Conservation (phyloP, 2,797 vertebrate species). For the Neosalanx taihuensis region DNA sequence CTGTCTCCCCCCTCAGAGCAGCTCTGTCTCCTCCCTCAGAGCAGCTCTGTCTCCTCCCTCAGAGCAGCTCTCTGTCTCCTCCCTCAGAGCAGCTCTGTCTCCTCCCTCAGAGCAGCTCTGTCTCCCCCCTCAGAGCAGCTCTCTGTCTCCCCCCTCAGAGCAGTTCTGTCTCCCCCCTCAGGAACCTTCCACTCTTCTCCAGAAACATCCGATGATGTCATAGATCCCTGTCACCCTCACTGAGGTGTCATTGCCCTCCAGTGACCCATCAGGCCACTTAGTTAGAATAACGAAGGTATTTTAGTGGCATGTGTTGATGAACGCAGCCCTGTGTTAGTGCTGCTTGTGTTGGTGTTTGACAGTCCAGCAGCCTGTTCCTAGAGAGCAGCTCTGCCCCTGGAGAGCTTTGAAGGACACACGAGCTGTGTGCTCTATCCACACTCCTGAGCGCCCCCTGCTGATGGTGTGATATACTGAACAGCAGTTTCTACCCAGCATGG, state of each 20-base stretch:
- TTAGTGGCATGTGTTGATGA: conserved; percentile 4
- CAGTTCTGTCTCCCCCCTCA: conserved; percentile 48
- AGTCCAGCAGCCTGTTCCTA: conserved; percentile 14
- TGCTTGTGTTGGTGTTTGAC: conserved; percentile 10
- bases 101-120: conserved; percentile 26
- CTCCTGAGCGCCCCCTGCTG: conserved; percentile 42
- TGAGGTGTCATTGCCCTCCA: neutral
- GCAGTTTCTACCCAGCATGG: conserved; percentile 19
- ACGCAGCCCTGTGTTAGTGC: conserved; percentile 3
- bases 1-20: no score
- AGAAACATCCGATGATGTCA: neutral
- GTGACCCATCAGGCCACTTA: conserved; percentile 13
- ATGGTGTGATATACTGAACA: conserved; percentile 33
- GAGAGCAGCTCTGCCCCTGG: conserved; percentile 20
- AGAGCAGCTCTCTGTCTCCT: no score
- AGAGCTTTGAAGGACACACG: conserved; percentile 32
- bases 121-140: conserved; percentile 20
- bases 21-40: no score
- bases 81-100: conserved; percentile 23
- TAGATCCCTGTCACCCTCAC: conserved; percentile 1
- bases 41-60: no score
- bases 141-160: conserved; percentile 1
- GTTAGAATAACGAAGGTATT: conserved; percentile 22
- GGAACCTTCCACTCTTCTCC: no score
- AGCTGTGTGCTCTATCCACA: conserved; percentile 8